These are phyloP conservation scores for Leucoptera coffeella DNA, from an alignment of 2,888 invertebrate species.

Conservation along the genomic window DNA sequence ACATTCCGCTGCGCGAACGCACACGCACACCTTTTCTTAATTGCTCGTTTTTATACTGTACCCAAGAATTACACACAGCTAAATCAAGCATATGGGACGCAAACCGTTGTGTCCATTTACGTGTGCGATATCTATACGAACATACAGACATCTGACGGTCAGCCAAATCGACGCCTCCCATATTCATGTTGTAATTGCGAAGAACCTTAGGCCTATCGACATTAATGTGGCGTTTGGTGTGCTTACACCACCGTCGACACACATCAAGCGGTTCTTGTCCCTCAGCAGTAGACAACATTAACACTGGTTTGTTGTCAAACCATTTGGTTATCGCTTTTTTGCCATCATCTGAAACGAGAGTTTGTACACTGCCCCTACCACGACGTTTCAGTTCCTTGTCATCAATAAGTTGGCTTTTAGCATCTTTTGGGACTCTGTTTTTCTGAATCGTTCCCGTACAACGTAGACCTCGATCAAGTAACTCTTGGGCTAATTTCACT, in stretches of 20 bases:
- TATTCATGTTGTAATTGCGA: too few relatives aligned
- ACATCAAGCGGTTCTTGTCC: neutral
- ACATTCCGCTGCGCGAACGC: too few relatives aligned
- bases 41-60: too few relatives aligned
- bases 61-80: too few relatives aligned
- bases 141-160: too few relatives aligned
- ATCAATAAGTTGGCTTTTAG: neutral
- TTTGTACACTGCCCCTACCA: neutral
- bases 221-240: too few relatives aligned
- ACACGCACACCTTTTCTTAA: too few relatives aligned
- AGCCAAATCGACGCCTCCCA: too few relatives aligned
- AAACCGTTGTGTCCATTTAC: too few relatives aligned
- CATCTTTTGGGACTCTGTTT: conserved; percentile 1
- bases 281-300: neutral
- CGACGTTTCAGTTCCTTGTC: conserved; percentile 1
- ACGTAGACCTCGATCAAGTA: neutral
- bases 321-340: conserved; percentile 1
- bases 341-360: neutral
- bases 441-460: conserved; percentile 2
- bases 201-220: too few relatives aligned
- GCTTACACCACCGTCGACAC: conserved; percentile 1
- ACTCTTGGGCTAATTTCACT: neutral
- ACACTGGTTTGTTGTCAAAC: conserved; percentile 2
- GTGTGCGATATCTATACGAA: too few relatives aligned
- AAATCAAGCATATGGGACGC: too few relatives aligned